Conservation (phyloP, 2,797 vertebrate species). For the Mionectes olivaceus region DNA sequence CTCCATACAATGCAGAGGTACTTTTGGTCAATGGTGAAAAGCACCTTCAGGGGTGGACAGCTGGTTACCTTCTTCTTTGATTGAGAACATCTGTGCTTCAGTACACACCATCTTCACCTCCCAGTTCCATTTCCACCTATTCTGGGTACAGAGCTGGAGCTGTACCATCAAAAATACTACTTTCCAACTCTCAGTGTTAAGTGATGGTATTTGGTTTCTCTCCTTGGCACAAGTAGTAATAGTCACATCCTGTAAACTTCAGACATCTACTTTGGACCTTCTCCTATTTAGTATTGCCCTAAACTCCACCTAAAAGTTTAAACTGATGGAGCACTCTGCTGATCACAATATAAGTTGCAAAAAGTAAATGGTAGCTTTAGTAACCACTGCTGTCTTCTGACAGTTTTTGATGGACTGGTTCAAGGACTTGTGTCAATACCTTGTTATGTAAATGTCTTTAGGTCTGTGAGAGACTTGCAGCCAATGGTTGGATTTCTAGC, state of each 20-base stretch:
- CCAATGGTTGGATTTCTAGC: background rate
- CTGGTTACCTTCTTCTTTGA: background rate
- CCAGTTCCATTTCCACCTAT: background rate
- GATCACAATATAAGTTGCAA: background rate
- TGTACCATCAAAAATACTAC: background rate
- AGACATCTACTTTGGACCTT: background rate
- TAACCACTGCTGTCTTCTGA: background rate
- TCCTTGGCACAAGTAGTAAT: background rate
- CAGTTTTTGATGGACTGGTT: background rate
- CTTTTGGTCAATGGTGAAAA: background rate
- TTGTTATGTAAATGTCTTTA: background rate
- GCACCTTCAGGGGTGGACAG: background rate
- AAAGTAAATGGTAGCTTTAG: background rate
- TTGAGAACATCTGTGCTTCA: background rate
- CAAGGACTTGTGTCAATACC: background rate
- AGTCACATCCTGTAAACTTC: background rate
- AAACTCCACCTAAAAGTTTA: background rate
- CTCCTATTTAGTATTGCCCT: background rate
- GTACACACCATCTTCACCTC: background rate
- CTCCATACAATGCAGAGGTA: background rate
- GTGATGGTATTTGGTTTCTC: background rate
- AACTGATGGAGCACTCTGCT: background rate
- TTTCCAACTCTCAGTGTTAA: background rate
- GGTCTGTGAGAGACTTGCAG: background rate
- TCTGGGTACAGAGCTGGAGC: background rate